These are phyloP conservation scores for Ennomos fuscantarius DNA, from an alignment of 2,888 invertebrate genomes.

Conservation along the genomic window DNA sequence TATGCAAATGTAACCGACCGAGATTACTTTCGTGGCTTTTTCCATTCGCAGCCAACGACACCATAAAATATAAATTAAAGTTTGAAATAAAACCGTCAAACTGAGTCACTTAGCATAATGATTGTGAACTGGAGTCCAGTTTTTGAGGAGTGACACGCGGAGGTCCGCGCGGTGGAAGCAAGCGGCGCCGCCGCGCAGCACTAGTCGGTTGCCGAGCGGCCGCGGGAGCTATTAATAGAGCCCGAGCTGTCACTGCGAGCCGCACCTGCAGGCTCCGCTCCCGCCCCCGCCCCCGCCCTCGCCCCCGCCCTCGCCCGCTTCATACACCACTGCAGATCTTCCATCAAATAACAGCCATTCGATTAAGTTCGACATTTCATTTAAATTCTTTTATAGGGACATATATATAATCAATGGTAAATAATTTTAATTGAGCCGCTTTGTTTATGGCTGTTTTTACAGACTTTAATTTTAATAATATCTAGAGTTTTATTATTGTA, in stretches of 20 bases:
- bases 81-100: constrained; percentile 36
- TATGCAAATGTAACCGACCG: constrained; percentile 34
- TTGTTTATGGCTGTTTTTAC: no score
- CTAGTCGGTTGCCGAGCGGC: constrained; percentile 14
- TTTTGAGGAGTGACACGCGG: neutral
- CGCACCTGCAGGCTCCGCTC: no score
- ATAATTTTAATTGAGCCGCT: no score
- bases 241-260: neutral
- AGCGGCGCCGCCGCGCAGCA: neutral
- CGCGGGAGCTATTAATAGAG: constrained; percentile 31
- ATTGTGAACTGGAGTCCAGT: constrained; percentile 25
- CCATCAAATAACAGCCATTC: no score
- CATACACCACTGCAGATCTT: no score
- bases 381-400: no score
- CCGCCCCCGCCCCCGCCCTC: no score
- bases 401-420: no score
- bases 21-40: constrained; percentile 38
- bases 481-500: no score
- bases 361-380: no score
- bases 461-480: no score
- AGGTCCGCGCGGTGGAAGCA: neutral
- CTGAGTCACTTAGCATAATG: constrained; percentile 33
- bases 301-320: no score
- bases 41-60: constrained; percentile 34
- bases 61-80: constrained; percentile 32